Evolutionary conservation across 2,888 invertebrate genomes (phyloP), one percentile per base, ranked within the genome.

Genomic region (Drosophila mercatorum): DNA sequence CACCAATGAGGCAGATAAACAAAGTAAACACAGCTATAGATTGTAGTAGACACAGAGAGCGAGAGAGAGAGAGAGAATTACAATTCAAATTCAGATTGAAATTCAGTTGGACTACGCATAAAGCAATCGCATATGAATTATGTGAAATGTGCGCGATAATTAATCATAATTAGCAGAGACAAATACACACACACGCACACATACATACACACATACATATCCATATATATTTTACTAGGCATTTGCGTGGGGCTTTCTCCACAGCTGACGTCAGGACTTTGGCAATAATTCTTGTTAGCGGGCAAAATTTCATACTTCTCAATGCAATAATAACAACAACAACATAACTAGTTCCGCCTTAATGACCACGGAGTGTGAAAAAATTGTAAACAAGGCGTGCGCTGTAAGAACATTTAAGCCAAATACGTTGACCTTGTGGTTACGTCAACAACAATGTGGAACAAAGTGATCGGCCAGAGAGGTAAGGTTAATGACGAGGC

Each of bases 121-220:
- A 63, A 64, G 73, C 68, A 81, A 80, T 75, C 44, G 62, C 55
- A 63, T 59, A 56, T 57, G 59, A 65, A 70, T 78, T 71, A 72
- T 87, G 58, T 72, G 75, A 78, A 87, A 74, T 82, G 57, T 55
- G 61, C 65, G 65, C 46, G 64, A 72, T 72, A 78, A 84, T 84
- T 88, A 82, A 80, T 88, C 82, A 82, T 76, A 74, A 65, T 82
- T 74, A 78, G 65, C 57, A 49, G 28, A 44, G 67, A 38, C 43
- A 63, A 6, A 47, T 0, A 34, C 22, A 53, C 40, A 56, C 17
- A 26, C 40, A 26, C 26, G 14, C 22, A 55, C 8, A 11, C 4
- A 60, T 22, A 8, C 41, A 5, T 2, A 22, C 28, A 26, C 51
- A 60, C 22, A 6, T 3, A 31, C 5, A 31, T 31, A 31, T 6